Base-by-base conservation (phyloP, 2,113 vertebrate genomes). In the Hipposideros armiger region DNA sequence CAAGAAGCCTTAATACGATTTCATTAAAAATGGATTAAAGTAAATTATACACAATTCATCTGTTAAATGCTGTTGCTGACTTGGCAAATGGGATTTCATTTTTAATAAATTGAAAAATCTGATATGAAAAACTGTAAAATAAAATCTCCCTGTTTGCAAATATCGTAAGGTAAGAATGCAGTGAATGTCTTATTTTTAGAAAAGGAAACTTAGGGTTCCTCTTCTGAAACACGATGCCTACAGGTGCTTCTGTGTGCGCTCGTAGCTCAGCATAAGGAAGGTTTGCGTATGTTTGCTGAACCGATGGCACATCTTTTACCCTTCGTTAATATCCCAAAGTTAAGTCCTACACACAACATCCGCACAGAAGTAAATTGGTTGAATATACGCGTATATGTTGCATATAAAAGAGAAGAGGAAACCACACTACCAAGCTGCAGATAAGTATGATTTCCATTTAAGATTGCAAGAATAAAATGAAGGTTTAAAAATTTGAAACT, bases 31-130 rank as follows among this genome's bases (percentile, higher is more conserved):
- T 1, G 11, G 45, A 22, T 78, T 56, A 40, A 40, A 72, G 93
- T 74, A 50, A 64, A 66, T 82, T 47, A 58, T 52, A 73, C 52
- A 30, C 32, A 11, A 7, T 62, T 70, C n/a, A 32, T 89, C 24
- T 70, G 0, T 77, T 67, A 85, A 74, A 19, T 42, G 73, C 50
- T 16, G 3, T 66, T 32, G 2, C 60, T 52, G 2, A 26, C 40
- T 86, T 40, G 67, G 67, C 42, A 85, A 52, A 17, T 56, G 45
- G 56, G 74, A 89, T 94, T 83, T 78, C 60, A 22, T 19, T 42
- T 89, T 83, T 95, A 90, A 52, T 87, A n/a, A 83, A 56, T 72
- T 69, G 66, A 89, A 73, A 73, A 94, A 14, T 92, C 58, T 47
- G 4, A 66, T 66, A 42, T 30, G 76, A 82, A 88, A 32, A 86